A percentile compares a stretch with the other conserved stretches of the same genome.
Conservation (phyloP, 35 echinoderm and acorn worm genomes). For the Apostichopus parvimensis region DNA sequence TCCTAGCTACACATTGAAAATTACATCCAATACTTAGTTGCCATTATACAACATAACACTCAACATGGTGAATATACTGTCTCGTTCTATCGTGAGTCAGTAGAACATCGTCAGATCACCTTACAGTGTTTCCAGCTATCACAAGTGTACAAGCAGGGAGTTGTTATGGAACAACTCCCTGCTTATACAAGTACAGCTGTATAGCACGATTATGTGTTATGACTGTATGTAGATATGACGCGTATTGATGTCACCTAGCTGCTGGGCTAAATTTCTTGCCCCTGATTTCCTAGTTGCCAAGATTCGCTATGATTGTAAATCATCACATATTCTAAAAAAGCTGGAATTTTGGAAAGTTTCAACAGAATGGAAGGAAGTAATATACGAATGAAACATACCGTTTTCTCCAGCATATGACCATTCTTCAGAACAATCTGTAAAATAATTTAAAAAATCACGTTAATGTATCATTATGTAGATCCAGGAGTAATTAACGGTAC, state of each 20-base stretch:
- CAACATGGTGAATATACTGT: too few relatives aligned
- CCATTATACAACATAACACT: too few relatives aligned
- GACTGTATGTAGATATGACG: not conserved
- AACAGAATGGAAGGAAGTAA: not conserved
- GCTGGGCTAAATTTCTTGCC: not conserved
- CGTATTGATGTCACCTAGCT: not conserved
- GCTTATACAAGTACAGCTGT: too few relatives aligned
- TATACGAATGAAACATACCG: not conserved
- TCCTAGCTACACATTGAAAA: too few relatives aligned
- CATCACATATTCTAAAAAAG: not conserved
- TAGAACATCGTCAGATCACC: too few relatives aligned
- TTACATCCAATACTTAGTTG: too few relatives aligned
- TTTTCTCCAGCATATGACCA: not conserved
- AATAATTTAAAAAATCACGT: not conserved
- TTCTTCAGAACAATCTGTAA: not conserved
- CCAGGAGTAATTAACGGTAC: too few relatives aligned
- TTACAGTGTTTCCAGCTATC: too few relatives aligned
- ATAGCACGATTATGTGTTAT: not conserved
- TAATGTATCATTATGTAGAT: too few relatives aligned
- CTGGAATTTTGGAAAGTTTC: not conserved
- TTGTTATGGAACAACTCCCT: too few relatives aligned
- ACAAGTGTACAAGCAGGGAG: too few relatives aligned
- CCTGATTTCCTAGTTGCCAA: not conserved
- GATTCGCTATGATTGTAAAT: not conserved
- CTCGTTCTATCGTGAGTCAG: too few relatives aligned